phyloP scores from a whole-genome alignment of 2,797 vertebrate genomes.

The Enteromius anoplus region DNA sequence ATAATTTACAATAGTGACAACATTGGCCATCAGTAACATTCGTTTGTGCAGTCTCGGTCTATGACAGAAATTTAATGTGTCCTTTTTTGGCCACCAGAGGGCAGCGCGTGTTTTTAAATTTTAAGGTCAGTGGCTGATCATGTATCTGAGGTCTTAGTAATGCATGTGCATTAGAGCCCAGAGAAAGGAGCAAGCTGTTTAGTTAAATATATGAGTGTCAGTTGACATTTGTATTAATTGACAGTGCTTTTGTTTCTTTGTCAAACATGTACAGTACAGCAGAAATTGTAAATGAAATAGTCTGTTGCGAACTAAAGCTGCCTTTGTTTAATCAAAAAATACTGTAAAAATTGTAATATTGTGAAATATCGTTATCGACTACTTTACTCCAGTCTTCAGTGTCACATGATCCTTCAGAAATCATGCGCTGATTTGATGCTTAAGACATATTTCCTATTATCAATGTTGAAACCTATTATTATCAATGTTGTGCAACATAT shows the following conservation, averaged over 20 bases:
- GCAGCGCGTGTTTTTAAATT: slow-evolving; percentile 41
- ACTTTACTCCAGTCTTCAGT: not conserved
- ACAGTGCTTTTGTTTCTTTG: not conserved
- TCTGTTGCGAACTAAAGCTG: not conserved
- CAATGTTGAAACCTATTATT: no score
- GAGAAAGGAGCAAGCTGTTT: not conserved
- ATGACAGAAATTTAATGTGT: not conserved
- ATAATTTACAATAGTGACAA: slow-evolving; percentile 39
- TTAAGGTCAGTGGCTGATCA: not conserved
- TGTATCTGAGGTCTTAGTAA: not conserved
- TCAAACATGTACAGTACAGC: not conserved
- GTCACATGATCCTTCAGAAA: not conserved
- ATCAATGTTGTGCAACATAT: no score
- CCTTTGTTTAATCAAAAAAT: not conserved
- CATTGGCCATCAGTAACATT: slow-evolving; percentile 21
- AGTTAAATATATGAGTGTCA: not conserved
- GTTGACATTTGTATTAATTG: not conserved
- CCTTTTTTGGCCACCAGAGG: slow-evolving; percentile 48
- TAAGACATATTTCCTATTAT: not conserved
- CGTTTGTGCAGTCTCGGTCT: slow-evolving; percentile 15
- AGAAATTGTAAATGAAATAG: not conserved
- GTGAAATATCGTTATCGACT: not conserved
- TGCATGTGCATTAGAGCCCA: not conserved
- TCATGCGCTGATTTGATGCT: not conserved
- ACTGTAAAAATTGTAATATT: not conserved